Conservation (phyloP, 2,797 vertebrate species). For the Onychomys leucogaster region DNA sequence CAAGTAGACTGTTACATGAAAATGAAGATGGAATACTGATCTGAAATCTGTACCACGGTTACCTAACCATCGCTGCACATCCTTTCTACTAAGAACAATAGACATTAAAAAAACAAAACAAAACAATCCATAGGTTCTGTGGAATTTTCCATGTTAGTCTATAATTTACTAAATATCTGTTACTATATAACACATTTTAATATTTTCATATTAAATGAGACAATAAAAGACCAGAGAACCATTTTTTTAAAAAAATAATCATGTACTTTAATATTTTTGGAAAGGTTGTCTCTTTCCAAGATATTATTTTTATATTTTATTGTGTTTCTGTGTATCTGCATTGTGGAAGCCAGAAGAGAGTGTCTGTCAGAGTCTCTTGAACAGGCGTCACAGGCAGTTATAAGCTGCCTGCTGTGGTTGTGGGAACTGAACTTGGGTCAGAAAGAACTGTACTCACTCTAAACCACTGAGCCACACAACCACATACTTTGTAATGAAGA, state of each 20-base stretch:
- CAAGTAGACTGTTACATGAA: conserved; percentile 46
- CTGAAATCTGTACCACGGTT: not conserved
- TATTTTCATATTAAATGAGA: conserved; percentile 47
- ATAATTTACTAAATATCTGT: conserved; percentile 24
- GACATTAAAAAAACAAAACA: not conserved
- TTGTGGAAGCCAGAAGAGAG: not conserved
- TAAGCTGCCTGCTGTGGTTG: not conserved
- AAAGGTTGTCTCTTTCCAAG: not conserved
- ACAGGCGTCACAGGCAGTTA: not conserved
- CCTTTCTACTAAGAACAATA: not conserved
- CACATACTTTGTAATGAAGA: not conserved
- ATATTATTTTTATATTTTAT: not conserved
- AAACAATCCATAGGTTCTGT: not conserved
- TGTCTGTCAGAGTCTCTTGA: not conserved
- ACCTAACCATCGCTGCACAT: not conserved
- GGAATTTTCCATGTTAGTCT: not conserved
- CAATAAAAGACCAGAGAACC: not conserved
- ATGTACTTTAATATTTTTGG: not conserved
- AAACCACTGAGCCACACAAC: not conserved
- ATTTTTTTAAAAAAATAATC: not conserved
- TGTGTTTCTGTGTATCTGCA: not conserved
- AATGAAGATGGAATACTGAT: conserved; percentile 59
- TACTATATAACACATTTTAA: conserved; percentile 11
- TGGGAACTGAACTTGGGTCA: not conserved
- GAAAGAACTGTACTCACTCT: not conserved